A percentile compares a stretch with the other conserved stretches of the same genome.
phyloP scores from a whole-genome alignment of 37 sponge, comb jelly and placozoan species.

The Hexactinellida sp. region DNA sequence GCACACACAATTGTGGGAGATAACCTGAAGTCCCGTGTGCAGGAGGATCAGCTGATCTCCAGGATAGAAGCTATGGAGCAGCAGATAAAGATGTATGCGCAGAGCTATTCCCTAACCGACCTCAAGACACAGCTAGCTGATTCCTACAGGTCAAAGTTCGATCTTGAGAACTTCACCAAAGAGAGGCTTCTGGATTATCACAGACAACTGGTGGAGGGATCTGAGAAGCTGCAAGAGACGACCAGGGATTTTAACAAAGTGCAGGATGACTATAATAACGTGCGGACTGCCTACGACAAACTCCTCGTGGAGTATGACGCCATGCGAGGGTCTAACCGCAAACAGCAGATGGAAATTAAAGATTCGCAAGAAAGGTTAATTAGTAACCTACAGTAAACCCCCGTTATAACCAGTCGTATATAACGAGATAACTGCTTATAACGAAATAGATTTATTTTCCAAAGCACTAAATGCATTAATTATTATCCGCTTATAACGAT shows the following conservation, averaged over 20 bases:
- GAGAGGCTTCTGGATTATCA: not conserved
- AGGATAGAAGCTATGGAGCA: constrained; percentile 88
- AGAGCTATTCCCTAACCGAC: constrained; percentile 19
- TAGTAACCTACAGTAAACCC: not conserved
- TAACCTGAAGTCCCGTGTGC: constrained; percentile 47
- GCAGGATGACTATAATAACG: not conserved
- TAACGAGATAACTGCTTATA: too few relatives aligned
- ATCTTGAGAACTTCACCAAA: not conserved
- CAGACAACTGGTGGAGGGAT: not conserved
- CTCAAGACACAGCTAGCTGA: constrained; percentile 1
- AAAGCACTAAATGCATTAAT: too few relatives aligned
- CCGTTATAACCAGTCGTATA: too few relatives aligned
- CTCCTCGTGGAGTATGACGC: not conserved
- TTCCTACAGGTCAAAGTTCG: not conserved
- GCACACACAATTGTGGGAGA: not conserved
- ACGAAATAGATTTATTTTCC: too few relatives aligned
- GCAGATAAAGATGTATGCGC: constrained; percentile 70
- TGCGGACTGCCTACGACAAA: not conserved
- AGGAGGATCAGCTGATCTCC: constrained; percentile 87
- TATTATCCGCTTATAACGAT: too few relatives aligned
- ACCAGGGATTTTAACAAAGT: not conserved
- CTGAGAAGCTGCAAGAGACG: not conserved
- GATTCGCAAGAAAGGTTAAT: not conserved
- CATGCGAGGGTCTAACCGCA: not conserved
- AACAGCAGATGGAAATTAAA: constrained; percentile 1